These are phyloP conservation scores for Mesorhabditis spiculigera DNA, from an alignment of 2,888 invertebrate species.

Conservation along the genomic window DNA sequence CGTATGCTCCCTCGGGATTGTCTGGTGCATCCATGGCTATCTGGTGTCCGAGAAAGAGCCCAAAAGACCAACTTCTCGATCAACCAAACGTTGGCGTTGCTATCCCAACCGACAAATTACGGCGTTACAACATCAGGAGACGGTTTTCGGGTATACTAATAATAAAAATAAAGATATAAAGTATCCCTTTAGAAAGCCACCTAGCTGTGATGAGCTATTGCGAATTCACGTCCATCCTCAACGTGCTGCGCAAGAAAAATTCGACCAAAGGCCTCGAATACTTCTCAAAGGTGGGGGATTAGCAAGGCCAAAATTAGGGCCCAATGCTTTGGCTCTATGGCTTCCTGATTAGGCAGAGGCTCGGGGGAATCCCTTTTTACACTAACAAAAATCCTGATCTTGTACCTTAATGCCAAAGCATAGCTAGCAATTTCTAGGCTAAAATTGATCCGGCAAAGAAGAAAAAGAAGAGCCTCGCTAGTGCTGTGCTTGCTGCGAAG, in stretches of 20 bases:
- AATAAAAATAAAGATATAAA: background rate
- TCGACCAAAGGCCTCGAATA: background rate
- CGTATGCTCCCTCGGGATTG: constrained; percentile 56
- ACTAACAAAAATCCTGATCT: too few relatives aligned
- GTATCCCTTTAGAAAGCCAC: constrained; percentile 11
- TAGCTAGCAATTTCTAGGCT: background rate
- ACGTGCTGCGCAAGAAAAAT: constrained; percentile 11
- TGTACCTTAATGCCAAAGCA: background rate
- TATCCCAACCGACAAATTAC: constrained; percentile 46
- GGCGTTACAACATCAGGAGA: constrained; percentile 46
- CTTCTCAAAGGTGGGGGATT: background rate
- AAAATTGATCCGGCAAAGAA: constrained; percentile 8
- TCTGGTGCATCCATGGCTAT: constrained; percentile 54
- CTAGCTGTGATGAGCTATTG: constrained; percentile 18
- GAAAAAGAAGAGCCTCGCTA: constrained; percentile 5
- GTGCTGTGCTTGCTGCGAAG: background rate
- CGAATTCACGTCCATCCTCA: constrained; percentile 14
- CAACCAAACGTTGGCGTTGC: constrained; percentile 31
- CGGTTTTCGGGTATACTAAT: constrained; percentile 33
- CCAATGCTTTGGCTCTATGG: background rate
- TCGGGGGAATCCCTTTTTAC: too few relatives aligned
- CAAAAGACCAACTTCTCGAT: constrained; percentile 26
- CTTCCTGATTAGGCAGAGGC: background rate
- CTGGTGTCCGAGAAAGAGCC: constrained; percentile 38
- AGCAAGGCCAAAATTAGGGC: background rate